A percentile compares a stretch with the other conserved stretches of the same genome.
These are phyloP conservation scores for Lampropteryx suffumata DNA, from an alignment of 2,888 invertebrate species.

Conservation along the genomic window DNA sequence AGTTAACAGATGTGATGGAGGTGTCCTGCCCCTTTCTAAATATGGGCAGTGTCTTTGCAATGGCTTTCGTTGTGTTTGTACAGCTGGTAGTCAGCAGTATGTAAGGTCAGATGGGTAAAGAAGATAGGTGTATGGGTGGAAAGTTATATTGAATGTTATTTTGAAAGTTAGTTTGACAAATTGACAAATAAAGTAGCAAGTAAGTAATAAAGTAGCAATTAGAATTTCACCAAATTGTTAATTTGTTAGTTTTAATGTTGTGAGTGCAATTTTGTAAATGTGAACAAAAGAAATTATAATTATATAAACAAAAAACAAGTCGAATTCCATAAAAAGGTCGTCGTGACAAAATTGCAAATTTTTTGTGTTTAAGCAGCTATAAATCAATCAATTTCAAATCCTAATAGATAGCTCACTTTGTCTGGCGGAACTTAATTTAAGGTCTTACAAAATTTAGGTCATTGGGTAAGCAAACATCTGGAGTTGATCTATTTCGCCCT, in stretches of 20 bases:
- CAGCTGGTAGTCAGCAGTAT: not conserved
- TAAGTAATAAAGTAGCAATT: too few relatives aligned
- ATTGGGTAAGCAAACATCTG: constrained; percentile 27
- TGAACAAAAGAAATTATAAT: constrained; percentile 1
- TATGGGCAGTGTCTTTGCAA: constrained; percentile 28
- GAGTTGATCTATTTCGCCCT: constrained; percentile 20
- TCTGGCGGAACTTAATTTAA: constrained; percentile 12
- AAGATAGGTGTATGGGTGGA: not conserved
- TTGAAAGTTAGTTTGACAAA: too few relatives aligned
- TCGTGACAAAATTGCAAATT: too few relatives aligned
- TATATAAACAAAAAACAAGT: too few relatives aligned
- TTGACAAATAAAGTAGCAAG: too few relatives aligned
- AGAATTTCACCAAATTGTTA: not conserved
- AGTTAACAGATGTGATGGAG: constrained; percentile 91
- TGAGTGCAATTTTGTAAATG: constrained; percentile 3
- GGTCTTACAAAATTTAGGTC: constrained; percentile 19
- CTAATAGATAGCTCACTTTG: constrained; percentile 8
- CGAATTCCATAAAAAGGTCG: too few relatives aligned
- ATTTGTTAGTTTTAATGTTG: not conserved
- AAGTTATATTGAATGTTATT: too few relatives aligned
- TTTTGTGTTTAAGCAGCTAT: not conserved
- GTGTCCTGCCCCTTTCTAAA: constrained; percentile 84
- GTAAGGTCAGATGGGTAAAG: not conserved
- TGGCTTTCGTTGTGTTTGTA: constrained; percentile 7
- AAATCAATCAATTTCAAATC: constrained; percentile 2